Conservation (phyloP, 2,113 vertebrate genomes). For the Apteryx mantelli region DNA sequence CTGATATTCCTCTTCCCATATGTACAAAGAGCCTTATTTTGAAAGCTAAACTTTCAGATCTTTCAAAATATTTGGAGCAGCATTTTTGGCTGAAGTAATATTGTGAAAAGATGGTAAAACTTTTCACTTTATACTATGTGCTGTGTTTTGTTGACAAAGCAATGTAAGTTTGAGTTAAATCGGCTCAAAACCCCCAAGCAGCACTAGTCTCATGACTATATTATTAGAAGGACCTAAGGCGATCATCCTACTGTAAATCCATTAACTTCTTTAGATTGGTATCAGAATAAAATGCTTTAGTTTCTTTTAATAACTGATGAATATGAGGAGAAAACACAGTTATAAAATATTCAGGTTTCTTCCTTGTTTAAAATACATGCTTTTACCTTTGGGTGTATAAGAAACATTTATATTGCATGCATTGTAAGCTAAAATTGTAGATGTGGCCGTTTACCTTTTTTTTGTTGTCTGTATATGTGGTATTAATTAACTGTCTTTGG, state of each 20-base stretch:
- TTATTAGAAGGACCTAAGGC: not conserved
- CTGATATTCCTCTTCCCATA: not conserved
- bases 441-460: not conserved
- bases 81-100: not conserved
- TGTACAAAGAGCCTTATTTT: not conserved
- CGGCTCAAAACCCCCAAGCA: not conserved
- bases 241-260: not conserved
- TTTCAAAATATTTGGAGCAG: not conserved
- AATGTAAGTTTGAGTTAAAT: not conserved
- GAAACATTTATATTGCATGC: not conserved
- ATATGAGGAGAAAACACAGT: not conserved
- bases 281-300: not conserved
- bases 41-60: not conserved
- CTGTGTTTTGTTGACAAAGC: not conserved
- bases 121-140: not conserved
- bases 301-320: not conserved
- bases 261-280: not conserved
- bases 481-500: rapidly evolving
- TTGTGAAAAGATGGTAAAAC: not conserved
- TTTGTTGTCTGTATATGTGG: not conserved
- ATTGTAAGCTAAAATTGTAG: not conserved
- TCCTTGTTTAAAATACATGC: not conserved
- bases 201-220: not conserved
- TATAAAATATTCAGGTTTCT: not conserved
- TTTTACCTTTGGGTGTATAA: not conserved